Base-by-base conservation (phyloP, 2,888 invertebrate species). In the Gibbula magus region DNA sequence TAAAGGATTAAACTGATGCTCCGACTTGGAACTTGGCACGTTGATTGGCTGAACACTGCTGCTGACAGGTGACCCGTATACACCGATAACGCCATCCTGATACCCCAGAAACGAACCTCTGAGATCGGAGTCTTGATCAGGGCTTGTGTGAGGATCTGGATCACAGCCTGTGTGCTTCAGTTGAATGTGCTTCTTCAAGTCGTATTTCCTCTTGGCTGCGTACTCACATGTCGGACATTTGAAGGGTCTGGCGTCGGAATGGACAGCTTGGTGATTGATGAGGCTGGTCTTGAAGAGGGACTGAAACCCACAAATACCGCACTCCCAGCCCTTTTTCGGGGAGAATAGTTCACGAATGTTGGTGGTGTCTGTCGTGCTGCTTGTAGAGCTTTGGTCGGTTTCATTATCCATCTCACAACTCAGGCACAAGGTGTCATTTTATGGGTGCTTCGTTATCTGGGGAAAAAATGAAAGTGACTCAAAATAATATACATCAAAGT, bases 171-270 rank as follows among this genome's bases (percentile, higher is more conserved):
- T 13, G 10, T 45, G 85, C 54, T 83, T 82, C 1, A 82, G 79
- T 61, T 84, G 83, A 45, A 85, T 45, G 35, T 85, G 85, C 56
- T 85, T 85, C 56, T 85, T 85, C 61, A 85, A 73, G 74, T 85
- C 85, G 35, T 84, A 82, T 32, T 85, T 85, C 20, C 85, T 74
- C 53, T 85, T 85, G n/a, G 85, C 85, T 8, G 85, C 85, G 67
- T 85, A 85, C 25, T 85, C 85, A 73, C 85, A 85, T 20, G 83
- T 76, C 22, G 81, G 77, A 35, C 85, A 85, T 5, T 82, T 75
- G 79, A 82, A 85, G 0, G 85, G 85, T n/a, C 85, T 54, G 20
- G 73, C 79, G 20, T 85, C 85, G 3, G 85, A 85, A 56, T 85
- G 85, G 13, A 85, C 85, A 1, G 82, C 85, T n/a, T 84, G 82